Evolutionary conservation across 1,140 invertebrate species (phyloP).

Genomic region (Bombus confusus): DNA sequence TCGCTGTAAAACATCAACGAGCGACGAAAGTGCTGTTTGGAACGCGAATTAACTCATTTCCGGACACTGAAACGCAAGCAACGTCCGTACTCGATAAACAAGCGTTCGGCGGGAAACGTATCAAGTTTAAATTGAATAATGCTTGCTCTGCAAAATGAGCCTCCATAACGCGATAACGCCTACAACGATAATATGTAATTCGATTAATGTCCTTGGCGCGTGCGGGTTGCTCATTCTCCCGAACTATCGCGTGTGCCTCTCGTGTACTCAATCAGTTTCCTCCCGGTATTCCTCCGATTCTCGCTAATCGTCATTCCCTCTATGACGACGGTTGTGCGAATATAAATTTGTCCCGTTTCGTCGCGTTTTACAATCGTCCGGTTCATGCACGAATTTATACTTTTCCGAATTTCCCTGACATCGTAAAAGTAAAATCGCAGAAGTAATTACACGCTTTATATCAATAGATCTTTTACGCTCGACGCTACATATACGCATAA

Average conservation of each 20-base stretch:
- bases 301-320: neutral
- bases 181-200: slow-evolving; percentile 71
- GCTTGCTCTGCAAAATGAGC: slow-evolving; percentile 64
- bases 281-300: slow-evolving; percentile 12
- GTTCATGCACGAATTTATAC: neutral
- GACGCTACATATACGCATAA: neutral
- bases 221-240: slow-evolving; percentile 36
- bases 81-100: slow-evolving; percentile 29
- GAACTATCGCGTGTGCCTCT: slow-evolving; percentile 4
- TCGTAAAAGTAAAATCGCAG: neutral
- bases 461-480: neutral
- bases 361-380: neutral
- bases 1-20: slow-evolving; percentile 2
- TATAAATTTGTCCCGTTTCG: slow-evolving; percentile 4
- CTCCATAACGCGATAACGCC: slow-evolving; percentile 66
- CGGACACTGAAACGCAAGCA: neutral
- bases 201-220: slow-evolving; percentile 64
- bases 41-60: slow-evolving; percentile 36
- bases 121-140: slow-evolving; percentile 75
- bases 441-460: neutral
- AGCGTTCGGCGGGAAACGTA: slow-evolving; percentile 56
- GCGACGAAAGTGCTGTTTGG: slow-evolving; percentile 35
- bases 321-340: neutral
- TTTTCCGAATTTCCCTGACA: neutral
- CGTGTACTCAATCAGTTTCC: slow-evolving; percentile 17